Evolutionary conservation across 2,888 invertebrate species (phyloP).

Genomic region (Callyntrura sp.): DNA sequence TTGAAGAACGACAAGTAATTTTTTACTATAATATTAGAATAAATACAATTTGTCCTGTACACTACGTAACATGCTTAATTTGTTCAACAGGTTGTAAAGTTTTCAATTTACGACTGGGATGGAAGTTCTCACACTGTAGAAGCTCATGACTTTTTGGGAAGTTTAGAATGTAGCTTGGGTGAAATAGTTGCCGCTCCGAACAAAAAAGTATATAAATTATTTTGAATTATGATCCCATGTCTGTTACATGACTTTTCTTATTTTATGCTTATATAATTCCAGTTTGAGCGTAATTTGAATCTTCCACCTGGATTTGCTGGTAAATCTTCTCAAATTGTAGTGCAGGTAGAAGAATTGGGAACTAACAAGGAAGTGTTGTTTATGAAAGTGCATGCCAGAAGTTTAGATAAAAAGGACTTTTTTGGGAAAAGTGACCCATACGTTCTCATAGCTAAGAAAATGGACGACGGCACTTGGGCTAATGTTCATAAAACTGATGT

Average conservation of each 20-base stretch:
- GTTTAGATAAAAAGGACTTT: conserved; percentile 86
- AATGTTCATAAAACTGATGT: conserved; percentile 86
- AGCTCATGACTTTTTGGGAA: conserved; percentile 85
- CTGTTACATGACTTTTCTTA: too few species aligned
- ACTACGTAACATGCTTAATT: neutral
- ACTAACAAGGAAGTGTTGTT: conserved; percentile 85
- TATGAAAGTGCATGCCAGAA: conserved; percentile 85
- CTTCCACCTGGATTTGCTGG: conserved; percentile 76
- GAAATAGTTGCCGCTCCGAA: conserved; percentile 76
- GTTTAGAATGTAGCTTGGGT: conserved; percentile 80
- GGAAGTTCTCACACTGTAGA: conserved; percentile 64
- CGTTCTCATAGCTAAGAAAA: conserved; percentile 85
- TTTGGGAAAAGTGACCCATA: conserved; percentile 87
- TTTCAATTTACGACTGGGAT: conserved; percentile 85
- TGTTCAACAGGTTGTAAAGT: conserved; percentile 84
- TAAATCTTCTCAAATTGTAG: conserved; percentile 72
- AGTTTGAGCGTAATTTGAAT: conserved; percentile 81
- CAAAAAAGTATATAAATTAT: conserved; percentile 64
- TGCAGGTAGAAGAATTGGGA: conserved; percentile 84
- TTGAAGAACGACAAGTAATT: conserved; percentile 85
- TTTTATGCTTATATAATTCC: neutral
- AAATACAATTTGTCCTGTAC: neutral
- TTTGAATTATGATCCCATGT: neutral
- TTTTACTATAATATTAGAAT: conserved; percentile 84
- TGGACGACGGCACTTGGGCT: conserved; percentile 86